A percentile compares a stretch with the other conserved stretches of the same genome.
Conservation (phyloP, 1,140 invertebrate species). For the Calycopis cecrops region DNA sequence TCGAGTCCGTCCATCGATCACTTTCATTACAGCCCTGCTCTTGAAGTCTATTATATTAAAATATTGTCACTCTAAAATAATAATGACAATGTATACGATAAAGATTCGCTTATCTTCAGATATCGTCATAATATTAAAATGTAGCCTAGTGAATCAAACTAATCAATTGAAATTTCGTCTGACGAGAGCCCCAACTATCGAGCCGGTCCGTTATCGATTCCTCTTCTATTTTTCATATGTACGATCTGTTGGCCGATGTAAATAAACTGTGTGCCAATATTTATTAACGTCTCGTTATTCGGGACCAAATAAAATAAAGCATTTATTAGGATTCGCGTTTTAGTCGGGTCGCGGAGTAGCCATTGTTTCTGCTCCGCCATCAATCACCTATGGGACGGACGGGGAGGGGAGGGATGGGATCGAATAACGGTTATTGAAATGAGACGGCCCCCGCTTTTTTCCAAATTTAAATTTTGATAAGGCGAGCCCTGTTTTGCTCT, state of each 20-base stretch:
- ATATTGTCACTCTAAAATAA: too few species aligned
- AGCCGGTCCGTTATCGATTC: too few species aligned
- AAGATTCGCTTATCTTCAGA: too few species aligned
- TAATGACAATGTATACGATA: too few species aligned
- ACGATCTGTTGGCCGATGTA: too few species aligned
- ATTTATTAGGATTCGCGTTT: conserved; percentile 72
- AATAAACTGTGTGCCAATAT: conserved; percentile 41
- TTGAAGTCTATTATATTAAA: too few species aligned
- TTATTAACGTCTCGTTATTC: conserved; percentile 66
- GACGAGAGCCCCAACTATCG: too few species aligned
- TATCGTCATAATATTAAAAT: too few species aligned
- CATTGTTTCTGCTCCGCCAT: conserved; percentile 67
- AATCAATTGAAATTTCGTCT: too few species aligned
- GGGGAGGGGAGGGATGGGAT: conserved; percentile 32
- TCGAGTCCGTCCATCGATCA: conserved; percentile 19
- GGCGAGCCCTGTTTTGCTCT: conserved; percentile 66
- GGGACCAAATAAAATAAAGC: conserved; percentile 66
- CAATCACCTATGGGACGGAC: conserved; percentile 61
- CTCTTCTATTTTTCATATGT: too few species aligned
- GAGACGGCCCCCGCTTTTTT: conserved; percentile 68
- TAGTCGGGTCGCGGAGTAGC: conserved; percentile 52
- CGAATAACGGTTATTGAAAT: conserved; percentile 74
- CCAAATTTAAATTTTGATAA: conserved; percentile 74
- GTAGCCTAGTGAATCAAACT: too few species aligned
- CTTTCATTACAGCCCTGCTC: neutral